Conservation (phyloP, 2,113 vertebrate species). For the Coptodon rendalli region DNA sequence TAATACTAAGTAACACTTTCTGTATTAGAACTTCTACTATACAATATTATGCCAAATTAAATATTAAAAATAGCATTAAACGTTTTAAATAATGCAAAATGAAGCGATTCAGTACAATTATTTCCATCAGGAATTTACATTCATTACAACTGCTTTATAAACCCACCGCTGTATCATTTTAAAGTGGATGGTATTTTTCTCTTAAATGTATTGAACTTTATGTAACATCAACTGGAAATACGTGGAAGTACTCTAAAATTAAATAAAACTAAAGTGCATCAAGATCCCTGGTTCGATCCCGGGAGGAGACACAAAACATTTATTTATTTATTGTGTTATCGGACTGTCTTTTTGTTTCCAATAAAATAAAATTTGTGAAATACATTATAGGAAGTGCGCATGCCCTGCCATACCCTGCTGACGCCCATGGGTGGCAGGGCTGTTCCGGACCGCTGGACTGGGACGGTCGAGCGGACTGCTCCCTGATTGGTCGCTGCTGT, state of each 20-base stretch:
- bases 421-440: conserved; percentile 51
- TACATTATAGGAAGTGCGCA: not conserved
- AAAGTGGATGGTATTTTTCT: not conserved
- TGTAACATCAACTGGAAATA: not conserved
- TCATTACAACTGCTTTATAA: not conserved
- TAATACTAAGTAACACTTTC: not conserved
- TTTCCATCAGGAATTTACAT: not conserved
- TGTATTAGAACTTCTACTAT: not conserved
- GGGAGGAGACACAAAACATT: not conserved
- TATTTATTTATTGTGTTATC: not conserved
- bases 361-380: not conserved
- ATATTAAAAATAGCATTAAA: not conserved
- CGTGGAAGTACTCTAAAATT: not conserved
- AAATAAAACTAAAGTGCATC: not conserved
- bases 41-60: not conserved
- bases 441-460: conserved; percentile 13
- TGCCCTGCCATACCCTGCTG: conserved; percentile 22
- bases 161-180: not conserved
- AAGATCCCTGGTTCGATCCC: not conserved
- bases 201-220: not conserved
- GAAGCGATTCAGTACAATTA: not conserved
- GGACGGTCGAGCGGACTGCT: conserved; percentile 37
- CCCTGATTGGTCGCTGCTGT: conserved; percentile 55
- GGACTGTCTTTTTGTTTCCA: not conserved
- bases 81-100: not conserved